These are phyloP conservation scores for Clarias magur DNA, from an alignment of 2,113 vertebrate genomes.

Conservation along the genomic window DNA sequence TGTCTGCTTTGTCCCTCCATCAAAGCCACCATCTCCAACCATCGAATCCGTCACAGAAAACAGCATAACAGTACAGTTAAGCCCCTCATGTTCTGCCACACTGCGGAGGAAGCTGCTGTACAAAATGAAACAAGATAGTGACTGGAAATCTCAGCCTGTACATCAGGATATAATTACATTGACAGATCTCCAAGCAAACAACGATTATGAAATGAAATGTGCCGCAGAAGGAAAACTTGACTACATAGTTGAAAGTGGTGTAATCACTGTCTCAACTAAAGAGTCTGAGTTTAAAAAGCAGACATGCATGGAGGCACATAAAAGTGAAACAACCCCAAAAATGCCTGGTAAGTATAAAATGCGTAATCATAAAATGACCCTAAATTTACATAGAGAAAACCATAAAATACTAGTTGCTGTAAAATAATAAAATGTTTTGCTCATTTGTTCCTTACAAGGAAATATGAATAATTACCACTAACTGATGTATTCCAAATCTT, in stretches of 20 bases:
- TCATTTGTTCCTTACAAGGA: no score
- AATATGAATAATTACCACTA: no score
- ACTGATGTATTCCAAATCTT: no score
- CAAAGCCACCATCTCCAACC: neutral
- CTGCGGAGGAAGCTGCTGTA: constrained; percentile 16
- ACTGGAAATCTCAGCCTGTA: constrained; percentile 21
- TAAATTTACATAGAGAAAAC: no score
- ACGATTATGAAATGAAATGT: constrained; percentile 34
- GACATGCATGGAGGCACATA: neutral
- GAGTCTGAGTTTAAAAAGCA: neutral
- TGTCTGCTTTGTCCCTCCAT: neutral
- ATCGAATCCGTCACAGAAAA: neutral
- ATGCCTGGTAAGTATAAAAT: neutral
- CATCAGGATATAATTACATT: constrained; percentile 4
- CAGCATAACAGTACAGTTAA: neutral
- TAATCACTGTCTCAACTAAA: neutral
- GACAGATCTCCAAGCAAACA: constrained; percentile 3
- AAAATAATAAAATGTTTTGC: no score
- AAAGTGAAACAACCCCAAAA: neutral
- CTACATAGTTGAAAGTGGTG: neutral
- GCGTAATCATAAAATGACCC: no score
- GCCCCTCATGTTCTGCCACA: neutral
- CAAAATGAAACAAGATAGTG: neutral
- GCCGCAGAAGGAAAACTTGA: neutral
- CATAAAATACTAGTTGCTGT: no score